phyloP scores from a whole-genome alignment of 30 jellyfish, hydroid and myxozoan species.

The Aurelia sp. region DNA sequence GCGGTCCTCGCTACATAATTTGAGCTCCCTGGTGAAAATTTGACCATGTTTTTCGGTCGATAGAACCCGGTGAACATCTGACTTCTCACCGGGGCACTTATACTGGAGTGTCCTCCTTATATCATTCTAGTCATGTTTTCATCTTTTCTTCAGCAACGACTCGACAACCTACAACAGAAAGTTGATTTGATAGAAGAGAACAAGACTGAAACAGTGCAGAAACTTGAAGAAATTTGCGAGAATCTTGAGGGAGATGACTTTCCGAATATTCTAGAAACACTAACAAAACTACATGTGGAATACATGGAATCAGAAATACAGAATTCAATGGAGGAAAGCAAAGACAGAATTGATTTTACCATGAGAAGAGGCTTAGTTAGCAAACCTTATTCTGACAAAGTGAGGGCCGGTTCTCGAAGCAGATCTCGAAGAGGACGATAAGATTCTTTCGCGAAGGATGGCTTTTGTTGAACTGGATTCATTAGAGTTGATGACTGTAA shows the following conservation, averaged over 20 bases:
- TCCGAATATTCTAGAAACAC: conserved; percentile 13
- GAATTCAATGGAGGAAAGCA: conserved; percentile 50
- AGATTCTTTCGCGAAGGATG: no score
- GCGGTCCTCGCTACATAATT: no score
- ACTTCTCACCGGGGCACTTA: no score
- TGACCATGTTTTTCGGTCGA: no score
- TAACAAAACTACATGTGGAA: conserved; percentile 53
- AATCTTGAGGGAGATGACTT: conserved; percentile 13
- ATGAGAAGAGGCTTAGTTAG: conserved; percentile 23
- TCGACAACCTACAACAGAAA: conserved; percentile 18
- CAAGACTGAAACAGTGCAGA: neutral
- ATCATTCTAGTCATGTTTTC: no score
- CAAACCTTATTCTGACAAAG: conserved; percentile 35
- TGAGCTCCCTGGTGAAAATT: no score
- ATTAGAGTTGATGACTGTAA: no score
- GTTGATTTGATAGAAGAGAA: conserved; percentile 21
- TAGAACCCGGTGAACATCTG: no score
- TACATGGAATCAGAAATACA: conserved; percentile 59
- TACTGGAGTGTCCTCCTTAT: no score
- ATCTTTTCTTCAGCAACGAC: conserved; percentile 30
- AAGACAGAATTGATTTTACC: conserved; percentile 25
- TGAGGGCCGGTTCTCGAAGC: conserved; percentile 43
- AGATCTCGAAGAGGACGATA: conserved; percentile 34
- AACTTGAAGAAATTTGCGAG: conserved; percentile 13
- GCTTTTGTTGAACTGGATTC: no score